Evolutionary conservation across 2,888 invertebrate genomes (phyloP).

Genomic region (Leucophenga montana): DNA sequence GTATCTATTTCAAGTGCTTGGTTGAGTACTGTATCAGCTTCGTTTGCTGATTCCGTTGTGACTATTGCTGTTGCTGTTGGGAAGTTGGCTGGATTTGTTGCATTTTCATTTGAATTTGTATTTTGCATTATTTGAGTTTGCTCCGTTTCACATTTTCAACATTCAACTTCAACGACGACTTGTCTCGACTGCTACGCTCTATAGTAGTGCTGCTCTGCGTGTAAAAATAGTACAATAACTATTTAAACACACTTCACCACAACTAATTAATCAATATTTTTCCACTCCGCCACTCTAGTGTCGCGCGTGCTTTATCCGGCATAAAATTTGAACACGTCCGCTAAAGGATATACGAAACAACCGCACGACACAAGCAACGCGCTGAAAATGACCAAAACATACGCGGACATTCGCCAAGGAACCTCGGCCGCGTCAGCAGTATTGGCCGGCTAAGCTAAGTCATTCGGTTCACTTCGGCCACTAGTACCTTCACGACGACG

Average conservation of each 20-base stretch:
- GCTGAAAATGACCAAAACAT: slow-evolving; percentile 69
- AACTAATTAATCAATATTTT: slow-evolving; percentile 59
- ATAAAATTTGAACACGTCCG: slow-evolving; percentile 46
- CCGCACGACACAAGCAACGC: slow-evolving; percentile 62
- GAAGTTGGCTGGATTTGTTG: slow-evolving; percentile 49
- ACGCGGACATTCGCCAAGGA: slow-evolving; percentile 38
- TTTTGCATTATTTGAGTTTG: slow-evolving; percentile 49
- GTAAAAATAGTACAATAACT: slow-evolving; percentile 29
- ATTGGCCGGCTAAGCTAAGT: slow-evolving; percentile 35
- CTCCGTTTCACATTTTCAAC: not conserved
- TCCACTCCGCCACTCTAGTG: slow-evolving; percentile 32
- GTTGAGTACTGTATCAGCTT: slow-evolving; percentile 39
- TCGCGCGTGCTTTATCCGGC: slow-evolving; percentile 30
- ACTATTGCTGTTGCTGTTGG: slow-evolving; percentile 27
- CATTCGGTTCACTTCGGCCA: slow-evolving; percentile 1
- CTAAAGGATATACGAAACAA: slow-evolving; percentile 24
- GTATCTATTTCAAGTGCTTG: too few species aligned
- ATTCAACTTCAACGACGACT: not conserved
- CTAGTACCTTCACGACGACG: slow-evolving; percentile 46
- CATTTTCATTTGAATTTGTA: slow-evolving; percentile 33
- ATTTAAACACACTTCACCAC: slow-evolving; percentile 36
- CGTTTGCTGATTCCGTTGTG: not conserved
- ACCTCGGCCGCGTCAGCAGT: slow-evolving; percentile 36
- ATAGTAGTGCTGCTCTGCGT: not conserved
- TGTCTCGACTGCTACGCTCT: not conserved